phyloP scores from a whole-genome alignment of 2,113 vertebrate genomes.

The Channa argus region DNA sequence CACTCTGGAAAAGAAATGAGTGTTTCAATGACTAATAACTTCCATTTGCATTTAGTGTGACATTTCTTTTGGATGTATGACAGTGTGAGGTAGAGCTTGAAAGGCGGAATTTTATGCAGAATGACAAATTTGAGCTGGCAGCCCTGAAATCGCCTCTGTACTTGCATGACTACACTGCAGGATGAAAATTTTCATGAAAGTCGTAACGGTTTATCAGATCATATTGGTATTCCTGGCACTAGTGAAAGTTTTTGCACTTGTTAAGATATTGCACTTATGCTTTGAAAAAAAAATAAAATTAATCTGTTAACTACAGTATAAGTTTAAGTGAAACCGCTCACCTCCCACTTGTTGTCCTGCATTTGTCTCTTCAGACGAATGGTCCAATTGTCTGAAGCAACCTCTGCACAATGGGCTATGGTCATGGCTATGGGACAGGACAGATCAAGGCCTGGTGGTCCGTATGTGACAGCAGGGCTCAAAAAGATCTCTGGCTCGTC shows the following conservation, averaged over 20 bases:
- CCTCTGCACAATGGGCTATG: slow-evolving; percentile 90
- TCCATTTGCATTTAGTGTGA: slow-evolving; percentile 46
- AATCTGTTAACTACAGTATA: slow-evolving; percentile 2
- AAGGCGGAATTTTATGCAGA: slow-evolving; percentile 47
- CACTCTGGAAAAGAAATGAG: slow-evolving; percentile 26
- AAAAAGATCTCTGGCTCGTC: slow-evolving; percentile 89
- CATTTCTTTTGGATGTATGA: slow-evolving; percentile 44
- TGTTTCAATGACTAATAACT: slow-evolving; percentile 38
- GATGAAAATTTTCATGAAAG: slow-evolving; percentile 54
- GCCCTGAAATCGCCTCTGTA: slow-evolving; percentile 61
- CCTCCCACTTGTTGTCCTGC: slow-evolving; percentile 93
- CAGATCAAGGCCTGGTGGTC: slow-evolving; percentile 86
- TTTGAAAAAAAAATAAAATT: not conserved
- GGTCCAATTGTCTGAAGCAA: slow-evolving; percentile 88
- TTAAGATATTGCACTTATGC: slow-evolving; percentile 11
- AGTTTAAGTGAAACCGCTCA: slow-evolving; percentile 63
- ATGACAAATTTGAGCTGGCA: slow-evolving; percentile 61
- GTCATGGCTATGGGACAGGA: slow-evolving; percentile 90
- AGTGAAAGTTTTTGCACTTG: slow-evolving; percentile 8
- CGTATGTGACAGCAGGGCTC: slow-evolving; percentile 91
- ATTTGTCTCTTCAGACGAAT: slow-evolving; percentile 88
- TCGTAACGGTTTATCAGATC: slow-evolving; percentile 35
- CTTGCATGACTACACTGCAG: slow-evolving; percentile 51
- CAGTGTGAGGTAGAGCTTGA: slow-evolving; percentile 48
- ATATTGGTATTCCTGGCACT: slow-evolving; percentile 33